Evolutionary conservation across 2,113 vertebrate genomes (phyloP).

Genomic region (Merops nubicus): DNA sequence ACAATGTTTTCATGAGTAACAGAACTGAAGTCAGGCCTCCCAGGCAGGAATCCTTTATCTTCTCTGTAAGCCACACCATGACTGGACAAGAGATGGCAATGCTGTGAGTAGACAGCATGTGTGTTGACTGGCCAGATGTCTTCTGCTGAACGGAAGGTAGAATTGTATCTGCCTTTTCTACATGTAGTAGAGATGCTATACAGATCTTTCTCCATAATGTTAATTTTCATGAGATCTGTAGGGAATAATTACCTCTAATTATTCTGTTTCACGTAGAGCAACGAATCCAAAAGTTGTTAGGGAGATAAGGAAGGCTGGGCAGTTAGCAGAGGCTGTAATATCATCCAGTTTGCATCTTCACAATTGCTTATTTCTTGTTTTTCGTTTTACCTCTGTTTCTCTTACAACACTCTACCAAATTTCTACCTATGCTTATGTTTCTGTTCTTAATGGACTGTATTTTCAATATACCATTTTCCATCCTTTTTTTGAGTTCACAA

Average conservation of each 20-base stretch:
- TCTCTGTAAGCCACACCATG: background rate
- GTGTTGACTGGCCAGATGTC: background rate
- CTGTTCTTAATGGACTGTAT: background rate
- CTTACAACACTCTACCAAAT: background rate
- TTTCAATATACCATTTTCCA: background rate
- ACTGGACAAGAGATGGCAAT: background rate
- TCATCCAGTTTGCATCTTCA: background rate
- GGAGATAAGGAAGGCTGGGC: background rate
- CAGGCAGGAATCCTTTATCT: background rate
- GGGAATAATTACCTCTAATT: conserved; percentile 24
- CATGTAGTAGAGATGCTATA: background rate
- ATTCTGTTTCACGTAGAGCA: background rate
- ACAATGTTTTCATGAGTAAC: background rate
- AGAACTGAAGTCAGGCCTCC: background rate
- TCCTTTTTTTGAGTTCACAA: background rate
- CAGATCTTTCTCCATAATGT: background rate
- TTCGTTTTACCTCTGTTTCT: background rate
- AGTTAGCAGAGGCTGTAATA: background rate
- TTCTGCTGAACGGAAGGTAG: background rate
- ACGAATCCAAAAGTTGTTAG: conserved; percentile 10
- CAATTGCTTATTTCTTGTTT: background rate
- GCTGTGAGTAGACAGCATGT: background rate
- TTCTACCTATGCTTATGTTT: background rate
- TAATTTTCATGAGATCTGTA: conserved; percentile 6
- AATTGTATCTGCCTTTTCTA: background rate